Evolutionary conservation across 2,888 invertebrate species (phyloP).

Genomic region (Agriotes lineatus): DNA sequence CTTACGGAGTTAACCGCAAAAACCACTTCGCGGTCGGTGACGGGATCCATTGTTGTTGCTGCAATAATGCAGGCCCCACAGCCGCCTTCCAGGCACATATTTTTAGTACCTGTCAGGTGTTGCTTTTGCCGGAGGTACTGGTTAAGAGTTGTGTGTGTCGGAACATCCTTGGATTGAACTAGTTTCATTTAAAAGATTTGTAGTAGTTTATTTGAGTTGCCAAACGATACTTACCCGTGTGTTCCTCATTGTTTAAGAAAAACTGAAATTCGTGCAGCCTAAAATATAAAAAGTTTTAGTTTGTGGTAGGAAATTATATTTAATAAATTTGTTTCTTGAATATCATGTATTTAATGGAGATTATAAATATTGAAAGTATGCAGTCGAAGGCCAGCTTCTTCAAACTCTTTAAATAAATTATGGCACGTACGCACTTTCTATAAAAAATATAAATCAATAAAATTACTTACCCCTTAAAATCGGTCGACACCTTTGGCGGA

Average conservation of each 20-base stretch:
- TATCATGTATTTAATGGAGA: too few relatives aligned
- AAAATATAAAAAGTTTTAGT: too few relatives aligned
- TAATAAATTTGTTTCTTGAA: too few relatives aligned
- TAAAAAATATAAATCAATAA: too few relatives aligned
- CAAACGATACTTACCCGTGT: neutral
- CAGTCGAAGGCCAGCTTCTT: too few relatives aligned
- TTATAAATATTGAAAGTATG: too few relatives aligned
- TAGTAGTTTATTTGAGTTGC: neutral
- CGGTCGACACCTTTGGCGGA: too few relatives aligned
- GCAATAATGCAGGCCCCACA: conserved; percentile 77
- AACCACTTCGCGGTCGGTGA: conserved; percentile 66
- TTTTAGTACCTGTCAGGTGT: conserved; percentile 76
- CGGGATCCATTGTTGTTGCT: conserved; percentile 65
- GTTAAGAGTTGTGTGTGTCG: conserved; percentile 73
- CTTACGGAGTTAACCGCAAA: conserved; percentile 77
- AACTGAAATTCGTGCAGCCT: too few relatives aligned
- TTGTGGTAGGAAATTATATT: too few relatives aligned
- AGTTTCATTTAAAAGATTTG: neutral
- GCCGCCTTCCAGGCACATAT: conserved; percentile 80
- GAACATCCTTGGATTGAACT: conserved; percentile 51
- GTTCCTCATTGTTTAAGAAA: neutral
- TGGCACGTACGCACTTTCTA: conserved; percentile 87
- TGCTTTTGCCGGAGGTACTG: conserved; percentile 73
- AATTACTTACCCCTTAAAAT: too few relatives aligned
- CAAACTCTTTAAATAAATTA: too few relatives aligned